These are phyloP conservation scores for Watersipora subatra DNA, from an alignment of 1,140 invertebrate genomes.

Conservation along the genomic window DNA sequence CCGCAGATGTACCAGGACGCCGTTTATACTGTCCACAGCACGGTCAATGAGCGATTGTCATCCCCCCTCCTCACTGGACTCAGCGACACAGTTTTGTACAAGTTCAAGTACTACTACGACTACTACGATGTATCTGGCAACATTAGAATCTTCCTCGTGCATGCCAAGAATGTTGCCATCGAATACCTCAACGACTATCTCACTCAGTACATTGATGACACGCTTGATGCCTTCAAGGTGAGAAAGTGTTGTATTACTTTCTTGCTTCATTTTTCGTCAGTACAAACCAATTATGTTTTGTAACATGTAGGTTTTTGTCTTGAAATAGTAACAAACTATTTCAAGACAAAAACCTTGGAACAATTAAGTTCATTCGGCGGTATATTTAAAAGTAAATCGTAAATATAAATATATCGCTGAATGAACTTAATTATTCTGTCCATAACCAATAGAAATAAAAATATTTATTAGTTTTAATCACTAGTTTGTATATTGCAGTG, in stretches of 20 bases:
- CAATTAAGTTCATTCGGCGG: too few species aligned
- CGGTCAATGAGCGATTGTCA: not conserved
- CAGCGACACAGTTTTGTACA: not conserved
- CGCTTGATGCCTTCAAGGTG: not conserved
- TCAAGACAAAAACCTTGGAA: too few species aligned
- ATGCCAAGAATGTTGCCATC: constrained; percentile 1
- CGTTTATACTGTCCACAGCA: not conserved
- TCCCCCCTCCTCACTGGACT: not conserved
- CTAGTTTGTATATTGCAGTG: not conserved
- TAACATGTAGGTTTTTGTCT: too few species aligned
- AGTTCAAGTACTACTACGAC: not conserved
- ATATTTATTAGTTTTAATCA: too few species aligned
- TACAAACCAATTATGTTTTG: too few species aligned
- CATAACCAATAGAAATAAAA: too few species aligned
- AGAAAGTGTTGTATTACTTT: not conserved
- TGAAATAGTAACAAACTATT: too few species aligned
- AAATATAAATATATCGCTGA: too few species aligned
- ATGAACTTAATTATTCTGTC: too few species aligned
- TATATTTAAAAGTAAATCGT: too few species aligned
- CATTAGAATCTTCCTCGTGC: not conserved
- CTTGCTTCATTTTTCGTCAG: too few species aligned
- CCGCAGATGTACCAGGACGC: constrained; percentile 39
- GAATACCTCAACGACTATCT: not conserved
- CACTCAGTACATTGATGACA: not conserved
- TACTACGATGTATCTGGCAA: not conserved